phyloP scores from a whole-genome alignment of 2,797 vertebrate species.

The Gymnoscopelus microlampas region DNA sequence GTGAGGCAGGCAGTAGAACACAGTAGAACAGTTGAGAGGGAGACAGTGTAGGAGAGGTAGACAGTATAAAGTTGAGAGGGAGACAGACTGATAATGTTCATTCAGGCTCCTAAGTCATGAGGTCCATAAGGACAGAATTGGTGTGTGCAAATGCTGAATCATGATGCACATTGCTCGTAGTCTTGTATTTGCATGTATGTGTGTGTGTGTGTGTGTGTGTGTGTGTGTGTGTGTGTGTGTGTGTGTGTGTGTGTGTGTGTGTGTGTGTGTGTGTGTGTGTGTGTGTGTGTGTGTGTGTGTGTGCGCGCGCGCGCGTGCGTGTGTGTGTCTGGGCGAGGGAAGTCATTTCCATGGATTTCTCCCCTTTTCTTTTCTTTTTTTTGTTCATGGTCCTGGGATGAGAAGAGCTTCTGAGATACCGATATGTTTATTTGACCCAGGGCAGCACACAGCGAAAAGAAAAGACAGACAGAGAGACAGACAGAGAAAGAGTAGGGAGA shows the following conservation, averaged over 20 bases:
- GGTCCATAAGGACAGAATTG: slow-evolving; percentile 54
- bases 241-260: too few relatives aligned
- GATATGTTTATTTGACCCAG: slow-evolving; percentile 75
- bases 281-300: too few relatives aligned
- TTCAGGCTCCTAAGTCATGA: slow-evolving; percentile 36
- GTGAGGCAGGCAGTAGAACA: too few relatives aligned
- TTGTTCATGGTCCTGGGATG: slow-evolving; percentile 58
- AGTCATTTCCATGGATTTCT: neutral
- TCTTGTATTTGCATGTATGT: slow-evolving; percentile 48
- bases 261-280: too few relatives aligned
- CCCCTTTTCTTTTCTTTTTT: slow-evolving; percentile 3
- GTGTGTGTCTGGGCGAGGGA: too few relatives aligned
- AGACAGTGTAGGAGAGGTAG: too few relatives aligned
- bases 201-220: too few relatives aligned
- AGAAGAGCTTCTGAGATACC: slow-evolving; percentile 72
- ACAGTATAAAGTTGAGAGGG: too few relatives aligned
- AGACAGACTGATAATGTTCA: too few relatives aligned
- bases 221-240: too few relatives aligned
- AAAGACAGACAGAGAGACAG: slow-evolving; percentile 61
- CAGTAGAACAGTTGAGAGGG: too few relatives aligned
- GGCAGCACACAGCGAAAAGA: slow-evolving; percentile 67
- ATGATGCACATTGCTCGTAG: slow-evolving; percentile 52
- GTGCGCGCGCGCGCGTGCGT: too few relatives aligned
- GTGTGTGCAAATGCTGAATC: slow-evolving; percentile 54
- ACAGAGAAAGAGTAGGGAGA: slow-evolving; percentile 34